Conservation (phyloP, 1,140 invertebrate species). For the Drosophila athabasca region DNA sequence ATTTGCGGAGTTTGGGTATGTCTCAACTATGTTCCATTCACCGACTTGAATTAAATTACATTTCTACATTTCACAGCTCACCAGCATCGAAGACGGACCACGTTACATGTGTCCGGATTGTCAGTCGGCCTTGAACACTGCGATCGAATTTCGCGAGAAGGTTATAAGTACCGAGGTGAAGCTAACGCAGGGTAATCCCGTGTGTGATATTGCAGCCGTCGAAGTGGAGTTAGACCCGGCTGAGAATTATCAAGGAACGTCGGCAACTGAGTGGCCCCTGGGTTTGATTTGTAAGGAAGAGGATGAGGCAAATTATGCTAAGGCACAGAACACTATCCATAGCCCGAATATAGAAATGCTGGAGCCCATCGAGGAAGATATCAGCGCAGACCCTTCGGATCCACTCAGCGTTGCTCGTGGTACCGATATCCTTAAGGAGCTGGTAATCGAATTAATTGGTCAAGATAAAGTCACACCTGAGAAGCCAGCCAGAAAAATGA, state of each 20-base stretch:
- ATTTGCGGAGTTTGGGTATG: conserved; percentile 68
- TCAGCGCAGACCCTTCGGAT: not conserved
- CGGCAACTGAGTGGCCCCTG: not conserved
- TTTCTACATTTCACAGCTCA: conserved; percentile 29
- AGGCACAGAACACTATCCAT: not conserved
- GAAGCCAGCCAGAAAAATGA: not conserved
- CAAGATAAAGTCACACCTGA: not conserved
- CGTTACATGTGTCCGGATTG: conserved; percentile 50
- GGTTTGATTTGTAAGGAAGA: not conserved
- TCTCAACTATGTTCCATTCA: not conserved
- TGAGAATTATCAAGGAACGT: not conserved
- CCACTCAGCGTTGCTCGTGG: conserved; percentile 29
- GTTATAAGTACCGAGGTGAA: conserved; percentile 53
- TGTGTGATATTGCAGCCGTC: not conserved
- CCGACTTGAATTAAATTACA: not conserved
- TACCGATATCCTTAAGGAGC: conserved; percentile 16
- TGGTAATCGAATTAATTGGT: conserved; percentile 26
- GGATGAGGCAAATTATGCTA: not conserved
- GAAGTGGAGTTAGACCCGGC: not conserved
- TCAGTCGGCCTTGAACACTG: conserved; percentile 30
- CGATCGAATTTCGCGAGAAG: conserved; percentile 61
- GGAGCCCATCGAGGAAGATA: not conserved
- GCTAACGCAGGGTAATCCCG: conserved; percentile 7
- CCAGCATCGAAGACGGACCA: conserved; percentile 22
- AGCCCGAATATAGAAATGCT: too few species aligned